Conservation (phyloP, 2,888 invertebrate genomes). For the Limnephilus lunatus region DNA sequence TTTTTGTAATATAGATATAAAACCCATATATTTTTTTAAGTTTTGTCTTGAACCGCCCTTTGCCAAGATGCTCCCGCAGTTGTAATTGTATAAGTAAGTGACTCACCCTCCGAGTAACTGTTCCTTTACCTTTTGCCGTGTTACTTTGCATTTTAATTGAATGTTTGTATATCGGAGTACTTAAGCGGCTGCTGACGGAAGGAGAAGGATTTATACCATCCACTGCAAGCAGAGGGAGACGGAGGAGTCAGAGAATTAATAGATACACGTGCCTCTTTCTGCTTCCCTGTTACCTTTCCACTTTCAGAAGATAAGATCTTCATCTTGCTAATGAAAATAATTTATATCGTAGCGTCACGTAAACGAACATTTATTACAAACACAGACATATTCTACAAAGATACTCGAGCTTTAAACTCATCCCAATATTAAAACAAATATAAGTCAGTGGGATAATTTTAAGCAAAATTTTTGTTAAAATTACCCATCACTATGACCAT, state of each 20-base stretch:
- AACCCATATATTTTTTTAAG: not conserved
- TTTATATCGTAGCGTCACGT: constrained; percentile 22
- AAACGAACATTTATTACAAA: not conserved
- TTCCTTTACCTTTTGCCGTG: constrained; percentile 66
- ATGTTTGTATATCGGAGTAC: constrained; percentile 66
- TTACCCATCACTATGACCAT: not conserved
- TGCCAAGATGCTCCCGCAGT: constrained; percentile 34
- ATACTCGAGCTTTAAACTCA: not conserved
- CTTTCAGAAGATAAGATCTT: constrained; percentile 30
- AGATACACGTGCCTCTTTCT: constrained; percentile 62
- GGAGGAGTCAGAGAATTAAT: constrained; percentile 57
- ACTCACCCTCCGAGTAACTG: constrained; percentile 60
- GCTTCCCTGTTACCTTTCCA: constrained; percentile 41
- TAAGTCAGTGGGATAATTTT: too few relatives aligned
- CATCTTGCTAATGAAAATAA: constrained; percentile 36
- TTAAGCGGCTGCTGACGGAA: constrained; percentile 32
- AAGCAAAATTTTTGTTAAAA: too few relatives aligned
- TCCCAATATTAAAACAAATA: not conserved
- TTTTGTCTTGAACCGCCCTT: constrained; percentile 9
- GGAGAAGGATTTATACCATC: constrained; percentile 34
- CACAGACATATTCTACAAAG: not conserved
- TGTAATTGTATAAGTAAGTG: constrained; percentile 66
- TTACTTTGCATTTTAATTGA: constrained; percentile 67
- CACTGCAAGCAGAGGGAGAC: constrained; percentile 35
- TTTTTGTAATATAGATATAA: too few relatives aligned